Evolutionary conservation across 2,888 invertebrate genomes (phyloP).

Genomic region (Drosophila cyrtoloma): DNA sequence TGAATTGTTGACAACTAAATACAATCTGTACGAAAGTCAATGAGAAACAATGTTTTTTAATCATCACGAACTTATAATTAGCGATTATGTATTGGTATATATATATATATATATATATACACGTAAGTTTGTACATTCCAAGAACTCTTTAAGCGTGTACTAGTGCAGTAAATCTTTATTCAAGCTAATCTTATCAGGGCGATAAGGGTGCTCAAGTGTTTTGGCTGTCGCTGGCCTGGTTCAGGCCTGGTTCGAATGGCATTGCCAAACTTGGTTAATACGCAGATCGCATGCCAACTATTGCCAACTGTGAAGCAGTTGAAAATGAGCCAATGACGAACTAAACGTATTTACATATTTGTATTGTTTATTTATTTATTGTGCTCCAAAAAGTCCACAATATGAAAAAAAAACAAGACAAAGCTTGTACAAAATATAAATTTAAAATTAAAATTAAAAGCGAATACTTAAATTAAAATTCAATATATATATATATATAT

Average conservation of each 20-base stretch:
- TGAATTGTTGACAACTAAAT: constrained; percentile 12
- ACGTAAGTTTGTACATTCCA: constrained; percentile 17
- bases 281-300: constrained; percentile 7
- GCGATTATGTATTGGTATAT: constrained; percentile 35
- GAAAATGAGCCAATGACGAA: constrained; percentile 14
- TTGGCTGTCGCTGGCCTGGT: constrained; percentile 13
- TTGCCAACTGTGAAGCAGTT: neutral
- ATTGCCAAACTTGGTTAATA: constrained; percentile 27
- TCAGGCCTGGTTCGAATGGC: constrained; percentile 2
- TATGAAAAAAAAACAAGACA: neutral
- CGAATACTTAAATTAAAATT: neutral
- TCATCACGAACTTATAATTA: constrained; percentile 32
- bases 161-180: constrained; percentile 28
- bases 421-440: neutral
- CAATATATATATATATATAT: too few species aligned
- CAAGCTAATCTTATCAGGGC: constrained; percentile 43
- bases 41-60: neutral
- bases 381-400: neutral
- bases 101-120: neutral
- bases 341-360: constrained; percentile 22
- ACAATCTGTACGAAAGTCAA: neutral
- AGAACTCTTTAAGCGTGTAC: constrained; percentile 14
- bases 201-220: constrained; percentile 24
- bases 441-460: neutral
- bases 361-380: neutral